Evolutionary conservation across 2,888 invertebrate species (phyloP).

Genomic region (Aricia artaxerxes): DNA sequence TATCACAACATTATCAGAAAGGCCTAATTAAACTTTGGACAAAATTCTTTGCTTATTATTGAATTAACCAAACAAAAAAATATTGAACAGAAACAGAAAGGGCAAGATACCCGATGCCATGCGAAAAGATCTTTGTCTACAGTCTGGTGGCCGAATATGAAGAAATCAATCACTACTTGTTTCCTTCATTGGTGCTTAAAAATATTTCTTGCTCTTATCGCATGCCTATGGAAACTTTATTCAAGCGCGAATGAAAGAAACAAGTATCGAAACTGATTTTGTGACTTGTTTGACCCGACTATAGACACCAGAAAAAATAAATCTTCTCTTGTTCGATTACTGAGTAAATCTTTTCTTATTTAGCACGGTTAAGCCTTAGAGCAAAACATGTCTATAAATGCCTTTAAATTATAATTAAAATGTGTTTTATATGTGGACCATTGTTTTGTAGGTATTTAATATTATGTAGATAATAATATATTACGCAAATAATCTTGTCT

Average conservation of each 20-base stretch:
- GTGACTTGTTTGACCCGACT: background rate
- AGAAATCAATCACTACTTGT: no score
- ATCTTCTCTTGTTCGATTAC: background rate
- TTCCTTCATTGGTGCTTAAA: no score
- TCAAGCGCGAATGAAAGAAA: no score
- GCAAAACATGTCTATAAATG: slow-evolving; percentile 11
- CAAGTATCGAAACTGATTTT: no score
- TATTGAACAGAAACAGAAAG: background rate
- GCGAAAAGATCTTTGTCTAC: background rate
- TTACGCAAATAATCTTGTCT: slow-evolving; percentile 33
- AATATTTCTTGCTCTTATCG: no score
- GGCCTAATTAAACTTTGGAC: background rate
- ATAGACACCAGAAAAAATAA: background rate
- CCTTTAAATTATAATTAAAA: slow-evolving; percentile 31
- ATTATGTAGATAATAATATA: slow-evolving; percentile 31
- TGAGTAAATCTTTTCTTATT: background rate
- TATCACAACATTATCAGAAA: background rate
- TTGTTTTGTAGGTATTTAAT: slow-evolving; percentile 33
- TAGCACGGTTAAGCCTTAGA: background rate
- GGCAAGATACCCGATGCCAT: background rate
- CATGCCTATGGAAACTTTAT: no score
- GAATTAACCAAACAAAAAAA: background rate
- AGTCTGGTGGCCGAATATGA: no score
- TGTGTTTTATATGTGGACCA: slow-evolving; percentile 34
- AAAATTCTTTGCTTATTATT: background rate